These are phyloP conservation scores for Parelbella ahira DNA, from an alignment of 2,888 invertebrate species.

Conservation along the genomic window DNA sequence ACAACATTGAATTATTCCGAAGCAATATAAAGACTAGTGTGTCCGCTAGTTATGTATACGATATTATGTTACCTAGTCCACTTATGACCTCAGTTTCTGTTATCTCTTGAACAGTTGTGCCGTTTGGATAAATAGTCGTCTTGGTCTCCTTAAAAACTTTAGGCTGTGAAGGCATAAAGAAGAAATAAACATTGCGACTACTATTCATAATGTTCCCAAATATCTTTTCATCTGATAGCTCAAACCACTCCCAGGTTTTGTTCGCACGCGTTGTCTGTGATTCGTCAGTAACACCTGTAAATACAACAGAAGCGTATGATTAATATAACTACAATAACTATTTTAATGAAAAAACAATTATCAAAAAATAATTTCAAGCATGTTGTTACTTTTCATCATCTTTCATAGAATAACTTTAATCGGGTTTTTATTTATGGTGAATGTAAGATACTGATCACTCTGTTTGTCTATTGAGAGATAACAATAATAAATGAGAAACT, in stretches of 20 bases:
- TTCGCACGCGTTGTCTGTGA: neutral
- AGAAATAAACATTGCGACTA: slow-evolving; percentile 12
- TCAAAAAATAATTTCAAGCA: no score
- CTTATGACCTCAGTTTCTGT: slow-evolving; percentile 32
- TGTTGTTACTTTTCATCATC: no score
- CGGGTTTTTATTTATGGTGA: no score
- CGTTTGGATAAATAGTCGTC: slow-evolving; percentile 47
- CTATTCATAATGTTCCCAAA: slow-evolving; percentile 6
- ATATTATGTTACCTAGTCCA: slow-evolving; percentile 13
- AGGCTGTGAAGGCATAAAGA: slow-evolving; percentile 34
- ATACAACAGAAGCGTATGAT: no score
- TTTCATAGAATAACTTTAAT: no score
- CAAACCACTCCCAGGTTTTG: neutral
- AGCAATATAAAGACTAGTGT: neutral
- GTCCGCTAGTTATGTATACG: no score
- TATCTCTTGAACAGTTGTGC: slow-evolving; percentile 46
- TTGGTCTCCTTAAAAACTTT: slow-evolving; percentile 41
- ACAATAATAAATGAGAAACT: no score
- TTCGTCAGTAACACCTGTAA: slow-evolving; percentile 7
- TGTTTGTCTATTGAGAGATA: no score
- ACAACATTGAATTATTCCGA: no score
- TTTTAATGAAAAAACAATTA: no score
- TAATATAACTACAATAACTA: no score
- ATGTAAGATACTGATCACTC: no score
- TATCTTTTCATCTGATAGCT: slow-evolving; percentile 1